Conservation (phyloP, 1,140 invertebrate genomes). For the Saccostrea glomerata region DNA sequence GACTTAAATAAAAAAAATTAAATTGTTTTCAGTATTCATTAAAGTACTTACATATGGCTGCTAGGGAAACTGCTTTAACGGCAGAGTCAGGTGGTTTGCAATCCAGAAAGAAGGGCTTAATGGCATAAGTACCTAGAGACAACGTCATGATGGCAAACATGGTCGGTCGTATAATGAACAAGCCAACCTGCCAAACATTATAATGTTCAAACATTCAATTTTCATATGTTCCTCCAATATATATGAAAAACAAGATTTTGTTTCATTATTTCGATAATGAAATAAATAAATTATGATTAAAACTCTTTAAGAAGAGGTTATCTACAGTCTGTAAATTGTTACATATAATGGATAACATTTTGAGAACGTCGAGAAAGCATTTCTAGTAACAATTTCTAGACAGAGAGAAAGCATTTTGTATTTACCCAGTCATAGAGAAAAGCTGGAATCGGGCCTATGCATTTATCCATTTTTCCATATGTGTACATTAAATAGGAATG, state of each 20-base stretch:
- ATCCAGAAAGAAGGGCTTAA: constrained; percentile 89
- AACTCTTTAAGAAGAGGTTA: neutral
- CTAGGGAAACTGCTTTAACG: constrained; percentile 65
- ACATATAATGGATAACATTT: too few species aligned
- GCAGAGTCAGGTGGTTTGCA: constrained; percentile 65
- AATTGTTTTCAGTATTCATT: neutral
- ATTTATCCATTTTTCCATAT: constrained; percentile 60
- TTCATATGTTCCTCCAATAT: neutral
- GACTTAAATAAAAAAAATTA: neutral
- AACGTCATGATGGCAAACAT: constrained; percentile 93
- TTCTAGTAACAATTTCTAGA: too few species aligned
- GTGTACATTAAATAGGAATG: constrained; percentile 75
- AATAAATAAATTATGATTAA: neutral
- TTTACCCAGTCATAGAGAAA: constrained; percentile 73
- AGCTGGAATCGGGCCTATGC: constrained; percentile 71
- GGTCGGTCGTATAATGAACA: constrained; percentile 84
- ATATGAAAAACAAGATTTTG: neutral
- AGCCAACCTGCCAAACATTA: constrained; percentile 82
- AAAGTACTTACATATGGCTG: constrained; percentile 69
- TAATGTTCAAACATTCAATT: neutral
- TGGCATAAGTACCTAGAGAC: constrained; percentile 94
- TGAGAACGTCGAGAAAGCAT: too few species aligned
- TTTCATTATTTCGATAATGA: neutral
- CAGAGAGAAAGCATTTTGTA: too few species aligned
- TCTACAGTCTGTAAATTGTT: too few species aligned